Percentiles rank a stretch among this genome's conserved stretches.
Conservation (phyloP, 2,888 invertebrate species). For the Lathronympha strigana region DNA sequence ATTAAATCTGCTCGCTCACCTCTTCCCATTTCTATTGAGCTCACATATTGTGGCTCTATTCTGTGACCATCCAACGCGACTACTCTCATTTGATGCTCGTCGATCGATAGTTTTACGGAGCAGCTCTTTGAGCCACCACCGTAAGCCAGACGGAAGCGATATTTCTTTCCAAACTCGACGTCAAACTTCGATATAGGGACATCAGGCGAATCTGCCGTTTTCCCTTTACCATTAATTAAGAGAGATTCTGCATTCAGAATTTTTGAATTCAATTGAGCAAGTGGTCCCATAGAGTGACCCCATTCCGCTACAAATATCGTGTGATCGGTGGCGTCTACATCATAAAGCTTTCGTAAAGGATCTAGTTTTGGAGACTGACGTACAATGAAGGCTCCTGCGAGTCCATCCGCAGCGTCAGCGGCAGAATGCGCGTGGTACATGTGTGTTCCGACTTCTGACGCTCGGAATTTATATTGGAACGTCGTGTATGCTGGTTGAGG, state of each 20-base stretch:
- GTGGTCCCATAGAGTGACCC: constrained; percentile 83
- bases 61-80: constrained; percentile 89
- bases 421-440: constrained; percentile 90
- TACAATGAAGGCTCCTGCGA: constrained; percentile 89
- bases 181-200: constrained; percentile 76
- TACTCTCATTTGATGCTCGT: constrained; percentile 86
- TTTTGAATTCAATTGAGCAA: constrained; percentile 72
- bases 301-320: constrained; percentile 89
- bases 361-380: constrained; percentile 86
- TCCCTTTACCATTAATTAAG: constrained; percentile 86
- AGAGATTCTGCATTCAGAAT: constrained; percentile 79
- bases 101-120: constrained; percentile 86
- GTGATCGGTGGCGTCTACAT: constrained; percentile 88
- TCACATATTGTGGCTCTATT: constrained; percentile 83
- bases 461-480: constrained; percentile 91
- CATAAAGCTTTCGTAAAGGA: constrained; percentile 86
- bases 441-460: constrained; percentile 88
- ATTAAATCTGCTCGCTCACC: constrained; percentile 92
- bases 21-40: constrained; percentile 84
- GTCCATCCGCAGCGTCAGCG: constrained; percentile 87
- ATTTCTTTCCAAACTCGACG: constrained; percentile 84
- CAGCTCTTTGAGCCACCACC: constrained; percentile 88
- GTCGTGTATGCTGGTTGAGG: constrained; percentile 89
- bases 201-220: constrained; percentile 69
- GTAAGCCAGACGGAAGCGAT: constrained; percentile 87